Base-by-base conservation (phyloP, 2,113 vertebrate genomes). In the Anhinga rufa region DNA sequence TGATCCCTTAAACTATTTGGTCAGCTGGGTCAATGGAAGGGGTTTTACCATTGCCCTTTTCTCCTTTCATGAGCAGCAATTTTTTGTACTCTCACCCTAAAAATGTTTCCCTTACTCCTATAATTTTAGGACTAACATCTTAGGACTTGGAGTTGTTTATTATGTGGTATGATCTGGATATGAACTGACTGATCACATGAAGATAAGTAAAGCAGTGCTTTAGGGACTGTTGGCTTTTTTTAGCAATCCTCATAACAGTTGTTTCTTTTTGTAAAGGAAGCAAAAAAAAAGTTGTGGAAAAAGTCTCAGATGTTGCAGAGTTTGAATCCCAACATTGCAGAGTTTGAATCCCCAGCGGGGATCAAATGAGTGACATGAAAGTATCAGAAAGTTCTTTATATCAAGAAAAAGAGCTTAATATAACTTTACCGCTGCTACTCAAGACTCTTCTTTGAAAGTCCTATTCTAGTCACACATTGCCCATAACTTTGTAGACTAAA, bases 161-260 rank as follows among this genome's bases (percentile, higher is more conserved):
- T 86, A 51, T 32, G 38, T 65, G 21, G 36, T 52, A 44, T 55
- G 76, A 94, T 84, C 72, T 92, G 76, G 76, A 76, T 66, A 70
- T 72, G 84, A 94, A 90, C 78, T 85, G 90, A 82, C 66, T 38
- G 93, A 91, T 96, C 92, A 92, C 85, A 86, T 66, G 68, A 70
- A 89, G 79, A 95, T 94, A 93, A 88, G 91, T 84, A 90, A 88
- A 92, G 61, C 42, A 90, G 90, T 0, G 3, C 93, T 82, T 90
- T 90, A 79, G 90, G 93, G 79, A 72, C 51, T 76, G 31, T 4
- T 17, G 79, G 55, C 62, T 97, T 87, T 90, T 95, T 95, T 96
- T 95, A 96, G 90, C 66, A 88, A 44, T 77, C 75, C 66, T 85
- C 87, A 94, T 66, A 95, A 96, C 78, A 77, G 90, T 93, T 88